Percentiles rank a stretch among this genome's conserved stretches.
Evolutionary conservation across 2,113 vertebrate species (phyloP).

Genomic region (Odontesthes bonariensis): DNA sequence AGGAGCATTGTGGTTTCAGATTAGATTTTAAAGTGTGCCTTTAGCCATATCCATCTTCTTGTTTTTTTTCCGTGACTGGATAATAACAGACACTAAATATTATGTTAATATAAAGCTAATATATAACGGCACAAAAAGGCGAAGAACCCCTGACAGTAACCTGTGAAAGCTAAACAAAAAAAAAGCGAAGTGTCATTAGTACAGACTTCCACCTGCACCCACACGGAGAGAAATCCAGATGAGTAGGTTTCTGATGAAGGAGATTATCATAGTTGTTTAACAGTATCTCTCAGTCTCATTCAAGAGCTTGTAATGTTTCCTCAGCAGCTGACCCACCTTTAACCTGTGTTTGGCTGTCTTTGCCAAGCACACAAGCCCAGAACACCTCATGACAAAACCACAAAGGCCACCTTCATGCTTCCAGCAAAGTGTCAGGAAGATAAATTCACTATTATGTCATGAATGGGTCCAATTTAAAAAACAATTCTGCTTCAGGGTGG

Average conservation of each 20-base stretch:
- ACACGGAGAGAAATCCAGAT: constrained; percentile 47
- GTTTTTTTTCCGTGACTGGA: constrained; percentile 5
- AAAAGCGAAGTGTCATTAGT: constrained; percentile 39
- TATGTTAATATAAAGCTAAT: constrained; percentile 5
- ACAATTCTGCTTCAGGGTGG: constrained; percentile 18
- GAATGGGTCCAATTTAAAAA: not conserved
- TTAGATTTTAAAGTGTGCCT: constrained; percentile 25
- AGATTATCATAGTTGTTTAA: constrained; percentile 65
- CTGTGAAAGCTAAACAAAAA: constrained; percentile 47
- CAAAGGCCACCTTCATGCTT: constrained; percentile 36
- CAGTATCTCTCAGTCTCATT: constrained; percentile 33
- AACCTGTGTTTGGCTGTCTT: constrained; percentile 43
- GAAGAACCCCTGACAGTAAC: constrained; percentile 25
- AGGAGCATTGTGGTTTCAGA: constrained; percentile 12
- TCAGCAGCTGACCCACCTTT: constrained; percentile 65
- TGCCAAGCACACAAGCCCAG: constrained; percentile 40
- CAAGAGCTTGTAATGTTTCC: constrained; percentile 19
- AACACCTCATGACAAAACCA: constrained; percentile 38
- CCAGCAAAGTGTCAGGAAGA: not conserved
- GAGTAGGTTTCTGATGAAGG: constrained; percentile 44
- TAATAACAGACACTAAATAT: constrained; percentile 3
- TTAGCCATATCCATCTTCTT: too few relatives aligned
- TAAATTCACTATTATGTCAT: constrained; percentile 31
- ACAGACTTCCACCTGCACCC: constrained; percentile 50
- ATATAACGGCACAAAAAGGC: constrained; percentile 3